phyloP scores from a whole-genome alignment of 2,888 invertebrate genomes.

The Oligia fasciuncula region DNA sequence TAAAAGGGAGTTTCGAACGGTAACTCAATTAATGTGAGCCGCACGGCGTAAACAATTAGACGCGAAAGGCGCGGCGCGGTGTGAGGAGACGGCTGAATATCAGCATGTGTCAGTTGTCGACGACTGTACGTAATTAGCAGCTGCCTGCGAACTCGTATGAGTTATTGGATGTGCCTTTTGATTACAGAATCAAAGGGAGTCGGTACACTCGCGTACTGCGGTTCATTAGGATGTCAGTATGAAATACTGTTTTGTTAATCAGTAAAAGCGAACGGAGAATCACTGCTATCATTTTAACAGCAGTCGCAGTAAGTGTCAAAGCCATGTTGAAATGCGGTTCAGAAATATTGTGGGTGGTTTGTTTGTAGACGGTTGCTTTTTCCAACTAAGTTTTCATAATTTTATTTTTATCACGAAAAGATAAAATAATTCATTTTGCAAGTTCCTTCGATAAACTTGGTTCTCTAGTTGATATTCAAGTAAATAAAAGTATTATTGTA shows the following conservation, averaged over 20 bases:
- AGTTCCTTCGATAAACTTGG: neutral
- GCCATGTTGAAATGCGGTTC: neutral
- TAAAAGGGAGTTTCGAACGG: constrained; percentile 57
- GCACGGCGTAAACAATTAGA: constrained; percentile 67
- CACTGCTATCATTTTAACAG: constrained; percentile 12
- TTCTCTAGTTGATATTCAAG: neutral
- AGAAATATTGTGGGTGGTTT: constrained; percentile 1
- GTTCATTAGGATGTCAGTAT: constrained; percentile 54
- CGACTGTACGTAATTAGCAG: constrained; percentile 64
- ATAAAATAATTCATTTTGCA: neutral
- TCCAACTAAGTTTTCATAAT: neutral
- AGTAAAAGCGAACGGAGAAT: constrained; percentile 8
- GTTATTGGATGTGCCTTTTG: constrained; percentile 66
- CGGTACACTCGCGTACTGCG: constrained; percentile 45
- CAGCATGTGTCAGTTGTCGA: constrained; percentile 60
- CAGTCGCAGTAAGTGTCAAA: neutral
- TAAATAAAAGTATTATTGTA: neutral
- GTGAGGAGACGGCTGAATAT: constrained; percentile 26
- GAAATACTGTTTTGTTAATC: constrained; percentile 47
- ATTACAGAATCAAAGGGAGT: constrained; percentile 61
- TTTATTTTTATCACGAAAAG: neutral
- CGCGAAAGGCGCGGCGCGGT: constrained; percentile 22
- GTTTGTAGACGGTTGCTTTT: constrained; percentile 1
- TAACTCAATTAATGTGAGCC: constrained; percentile 65
- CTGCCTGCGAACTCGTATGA: constrained; percentile 56